These are phyloP conservation scores for Aphaenogaster ashmeadi DNA, from an alignment of 1,140 invertebrate genomes.

Conservation along the genomic window DNA sequence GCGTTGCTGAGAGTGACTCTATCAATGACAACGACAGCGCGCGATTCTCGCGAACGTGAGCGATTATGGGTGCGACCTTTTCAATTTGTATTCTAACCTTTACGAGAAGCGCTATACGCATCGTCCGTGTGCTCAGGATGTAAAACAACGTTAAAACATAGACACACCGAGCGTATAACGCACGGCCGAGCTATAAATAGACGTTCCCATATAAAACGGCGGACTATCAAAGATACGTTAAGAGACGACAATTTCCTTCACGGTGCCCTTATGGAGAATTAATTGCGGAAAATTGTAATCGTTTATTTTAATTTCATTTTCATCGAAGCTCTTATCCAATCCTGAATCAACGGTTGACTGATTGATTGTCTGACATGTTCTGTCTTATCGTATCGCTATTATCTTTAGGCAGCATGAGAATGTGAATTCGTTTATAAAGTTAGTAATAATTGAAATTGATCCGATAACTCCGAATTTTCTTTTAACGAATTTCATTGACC, in stretches of 20 bases:
- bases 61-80: conserved; percentile 71
- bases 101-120: conserved; percentile 25
- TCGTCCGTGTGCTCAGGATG: conserved; percentile 40
- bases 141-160: conserved; percentile 61
- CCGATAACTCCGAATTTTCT: neutral
- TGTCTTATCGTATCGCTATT: neutral
- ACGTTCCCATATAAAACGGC: conserved; percentile 43
- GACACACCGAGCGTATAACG: conserved; percentile 44
- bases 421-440: neutral
- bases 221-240: conserved; percentile 45
- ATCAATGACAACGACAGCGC: conserved; percentile 4
- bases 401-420: neutral
- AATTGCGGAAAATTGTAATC: conserved; percentile 4
- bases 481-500: neutral
- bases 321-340: neutral
- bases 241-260: conserved; percentile 25
- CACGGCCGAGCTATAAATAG: conserved; percentile 41
- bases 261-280: neutral
- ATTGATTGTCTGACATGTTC: neutral
- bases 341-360: neutral
- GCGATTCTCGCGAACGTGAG: conserved; percentile 24
- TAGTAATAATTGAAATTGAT: neutral
- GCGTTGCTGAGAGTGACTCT: neutral
- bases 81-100: conserved; percentile 77
- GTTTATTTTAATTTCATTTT: neutral